A percentile compares a stretch with the other conserved stretches of the same genome.
phyloP scores from a whole-genome alignment of 2,888 invertebrate species.

The Euclidia mi region DNA sequence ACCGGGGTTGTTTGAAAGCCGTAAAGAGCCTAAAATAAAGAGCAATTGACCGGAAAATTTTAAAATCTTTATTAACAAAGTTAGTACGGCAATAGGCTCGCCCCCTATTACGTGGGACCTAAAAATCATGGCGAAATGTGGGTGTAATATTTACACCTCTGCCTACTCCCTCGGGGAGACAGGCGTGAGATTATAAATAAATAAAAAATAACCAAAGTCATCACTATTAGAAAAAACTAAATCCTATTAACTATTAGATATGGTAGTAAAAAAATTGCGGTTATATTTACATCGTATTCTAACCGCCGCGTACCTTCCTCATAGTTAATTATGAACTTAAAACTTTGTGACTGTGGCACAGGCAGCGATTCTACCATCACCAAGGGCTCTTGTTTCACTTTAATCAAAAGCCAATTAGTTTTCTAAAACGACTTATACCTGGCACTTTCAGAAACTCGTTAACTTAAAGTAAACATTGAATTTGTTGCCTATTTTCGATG shows the following conservation, averaged over 20 bases:
- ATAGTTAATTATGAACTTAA: conserved; percentile 1
- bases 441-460: conserved; percentile 10
- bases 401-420: conserved; percentile 48
- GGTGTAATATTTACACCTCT: no score
- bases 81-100: no score
- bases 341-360: background rate
- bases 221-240: no score
- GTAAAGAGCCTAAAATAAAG: no score
- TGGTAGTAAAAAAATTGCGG: background rate
- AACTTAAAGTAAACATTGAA: conserved; percentile 14
- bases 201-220: background rate
- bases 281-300: background rate
- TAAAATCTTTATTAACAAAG: no score
- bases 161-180: no score
- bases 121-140: no score
- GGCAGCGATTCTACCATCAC: background rate
- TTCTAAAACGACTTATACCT: conserved; percentile 22
- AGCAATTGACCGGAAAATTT: no score
- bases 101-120: no score
- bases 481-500: conserved; percentile 16
- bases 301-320: background rate
- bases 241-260: no score
- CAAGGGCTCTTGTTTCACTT: conserved; percentile 19
- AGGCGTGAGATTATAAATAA: no score
- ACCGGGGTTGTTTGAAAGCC: no score